phyloP scores from a whole-genome alignment of 2,797 vertebrate species.

The Mus spretus region DNA sequence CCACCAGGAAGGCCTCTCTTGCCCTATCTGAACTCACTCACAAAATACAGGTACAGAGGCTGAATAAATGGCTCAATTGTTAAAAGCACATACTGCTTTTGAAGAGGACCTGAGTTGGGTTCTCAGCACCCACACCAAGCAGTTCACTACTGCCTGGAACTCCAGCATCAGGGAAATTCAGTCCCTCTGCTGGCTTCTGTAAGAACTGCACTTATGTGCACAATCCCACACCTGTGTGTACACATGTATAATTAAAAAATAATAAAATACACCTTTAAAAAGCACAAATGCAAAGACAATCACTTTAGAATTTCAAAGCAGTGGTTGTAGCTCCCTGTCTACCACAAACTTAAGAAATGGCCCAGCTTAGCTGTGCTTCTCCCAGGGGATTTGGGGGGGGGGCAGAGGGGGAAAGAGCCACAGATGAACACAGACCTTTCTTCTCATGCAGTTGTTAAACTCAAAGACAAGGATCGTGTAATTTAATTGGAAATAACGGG shows the following conservation, averaged over 20 bases:
- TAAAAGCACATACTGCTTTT: not conserved
- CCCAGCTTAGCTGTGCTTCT: not conserved
- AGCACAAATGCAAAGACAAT: not conserved
- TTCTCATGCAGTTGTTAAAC: not conserved
- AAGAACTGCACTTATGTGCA: not conserved
- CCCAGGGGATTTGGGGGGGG: too few species aligned
- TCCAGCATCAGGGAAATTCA: not conserved
- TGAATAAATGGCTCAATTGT: not conserved
- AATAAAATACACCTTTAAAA: not conserved
- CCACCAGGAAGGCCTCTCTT: not conserved
- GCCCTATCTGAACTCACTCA: not conserved
- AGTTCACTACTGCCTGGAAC: not conserved
- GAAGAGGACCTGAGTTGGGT: not conserved
- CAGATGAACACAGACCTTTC: not conserved
- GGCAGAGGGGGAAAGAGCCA: not conserved
- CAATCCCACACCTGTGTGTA: not conserved
- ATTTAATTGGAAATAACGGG: not conserved
- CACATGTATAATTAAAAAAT: not conserved
- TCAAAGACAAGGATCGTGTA: not conserved
- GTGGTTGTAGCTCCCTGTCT: not conserved
- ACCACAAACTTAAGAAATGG: not conserved
- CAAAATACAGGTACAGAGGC: not conserved
- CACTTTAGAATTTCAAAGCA: not conserved
- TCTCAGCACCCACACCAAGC: not conserved
- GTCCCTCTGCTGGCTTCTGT: not conserved